A percentile compares a stretch with the other conserved stretches of the same genome.
Evolutionary conservation across 2,888 invertebrate species (phyloP).

Genomic region (Noctua comes): DNA sequence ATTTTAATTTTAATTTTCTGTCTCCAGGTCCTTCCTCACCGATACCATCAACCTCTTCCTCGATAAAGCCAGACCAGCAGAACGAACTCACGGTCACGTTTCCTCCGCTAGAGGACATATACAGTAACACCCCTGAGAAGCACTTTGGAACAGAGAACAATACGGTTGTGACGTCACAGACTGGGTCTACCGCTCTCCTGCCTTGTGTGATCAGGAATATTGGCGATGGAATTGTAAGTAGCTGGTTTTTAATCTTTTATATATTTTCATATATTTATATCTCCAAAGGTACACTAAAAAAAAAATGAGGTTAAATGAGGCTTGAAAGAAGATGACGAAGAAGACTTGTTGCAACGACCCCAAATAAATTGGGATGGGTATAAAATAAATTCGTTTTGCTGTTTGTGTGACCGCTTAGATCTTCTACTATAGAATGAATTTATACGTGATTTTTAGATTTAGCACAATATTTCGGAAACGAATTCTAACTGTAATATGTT

Average conservation of each 20-base stretch:
- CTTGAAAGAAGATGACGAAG: no score
- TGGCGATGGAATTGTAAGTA: constrained; percentile 96
- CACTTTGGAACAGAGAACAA: constrained; percentile 96
- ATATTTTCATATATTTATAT: background rate
- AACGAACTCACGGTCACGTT: constrained; percentile 87
- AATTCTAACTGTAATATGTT: no score
- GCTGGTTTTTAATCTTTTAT: background rate
- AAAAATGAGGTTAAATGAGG: no score
- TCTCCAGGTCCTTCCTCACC: constrained; percentile 76
- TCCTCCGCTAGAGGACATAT: constrained; percentile 85
- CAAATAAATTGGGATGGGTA: no score
- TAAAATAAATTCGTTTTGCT: no score
- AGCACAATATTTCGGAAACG: no score
- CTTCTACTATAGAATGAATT: no score
- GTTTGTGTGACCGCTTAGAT: no score
- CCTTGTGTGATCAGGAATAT: constrained; percentile 96
- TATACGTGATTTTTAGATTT: no score
- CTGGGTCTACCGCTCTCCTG: constrained; percentile 95
- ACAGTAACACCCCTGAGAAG: constrained; percentile 91
- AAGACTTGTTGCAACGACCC: no score
- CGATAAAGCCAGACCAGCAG: constrained; percentile 80
- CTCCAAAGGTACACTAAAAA: no score
- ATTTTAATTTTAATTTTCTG: background rate
- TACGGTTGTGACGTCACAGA: constrained; percentile 95
- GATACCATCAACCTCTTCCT: constrained; percentile 65